phyloP scores from a whole-genome alignment of 1,140 invertebrate species.

The Octopus bimaculoides region DNA sequence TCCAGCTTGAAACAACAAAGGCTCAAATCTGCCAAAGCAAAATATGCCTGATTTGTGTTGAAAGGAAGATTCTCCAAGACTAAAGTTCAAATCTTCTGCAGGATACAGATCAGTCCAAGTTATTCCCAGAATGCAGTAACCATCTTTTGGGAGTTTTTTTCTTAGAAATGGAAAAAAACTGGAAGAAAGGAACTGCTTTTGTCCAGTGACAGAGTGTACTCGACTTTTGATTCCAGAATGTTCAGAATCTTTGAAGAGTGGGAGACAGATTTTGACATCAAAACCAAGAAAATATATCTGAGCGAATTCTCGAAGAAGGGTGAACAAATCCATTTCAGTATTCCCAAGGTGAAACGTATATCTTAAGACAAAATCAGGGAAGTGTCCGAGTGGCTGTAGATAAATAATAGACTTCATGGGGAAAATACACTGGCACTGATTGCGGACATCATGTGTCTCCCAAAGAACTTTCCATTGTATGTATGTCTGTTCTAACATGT shows the following conservation, averaged over 20 bases:
- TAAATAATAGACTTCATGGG: conserved; percentile 36
- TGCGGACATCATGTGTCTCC: conserved; percentile 28
- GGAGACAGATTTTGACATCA: conserved; percentile 27
- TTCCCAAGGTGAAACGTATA: conserved; percentile 27
- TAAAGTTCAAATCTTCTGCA: conserved; percentile 44
- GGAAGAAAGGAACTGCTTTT: conserved; percentile 36
- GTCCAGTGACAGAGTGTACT: conserved; percentile 29
- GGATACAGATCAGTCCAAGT: conserved; percentile 48
- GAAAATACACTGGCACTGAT: conserved; percentile 17
- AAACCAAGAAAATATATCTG: conserved; percentile 37
- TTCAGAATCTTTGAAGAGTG: conserved; percentile 21
- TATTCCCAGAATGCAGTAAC: conserved; percentile 39
- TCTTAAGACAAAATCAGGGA: conserved; percentile 38
- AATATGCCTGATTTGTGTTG: conserved; percentile 33
- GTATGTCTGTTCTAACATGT: conserved; percentile 32
- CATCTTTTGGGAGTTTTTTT: conserved; percentile 35
- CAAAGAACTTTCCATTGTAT: conserved; percentile 34
- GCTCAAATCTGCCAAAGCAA: conserved; percentile 46
- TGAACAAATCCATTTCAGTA: conserved; percentile 27
- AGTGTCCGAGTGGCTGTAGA: conserved; percentile 38
- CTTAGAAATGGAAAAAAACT: conserved; percentile 37
- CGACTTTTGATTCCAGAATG: conserved; percentile 29
- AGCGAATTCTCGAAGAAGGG: conserved; percentile 35
- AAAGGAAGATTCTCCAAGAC: conserved; percentile 40
- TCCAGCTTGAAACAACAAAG: conserved; percentile 25